Base-by-base conservation (phyloP, 2,888 invertebrate species). In the Lissonota sp. region DNA sequence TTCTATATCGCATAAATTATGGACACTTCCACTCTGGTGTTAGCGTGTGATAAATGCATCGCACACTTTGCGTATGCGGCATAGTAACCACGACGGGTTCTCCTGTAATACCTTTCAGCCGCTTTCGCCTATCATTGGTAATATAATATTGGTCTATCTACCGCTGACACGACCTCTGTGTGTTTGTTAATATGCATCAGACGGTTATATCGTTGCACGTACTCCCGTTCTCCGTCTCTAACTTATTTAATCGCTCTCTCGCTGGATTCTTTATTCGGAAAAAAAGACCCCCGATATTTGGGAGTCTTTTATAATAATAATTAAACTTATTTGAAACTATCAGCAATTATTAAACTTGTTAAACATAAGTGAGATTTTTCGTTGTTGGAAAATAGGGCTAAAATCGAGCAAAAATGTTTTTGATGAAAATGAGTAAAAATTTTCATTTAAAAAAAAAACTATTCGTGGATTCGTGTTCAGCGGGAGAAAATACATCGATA, bases 1-100 rank as follows among this genome's bases (percentile, higher is more conserved):
- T 26, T 84, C 72, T 63, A 74, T 75, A 75, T 79, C 60, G 83
- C 81, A 85, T 85, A 86, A 87, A 88, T 87, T 88, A 87, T 87
- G 83, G 83, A 83, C 78, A 71, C 14, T 14, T 44, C 44, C 62
- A 44, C 53, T 44, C 60, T 49, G 49, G 39, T 40, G 26, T 51
- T 16, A 53, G 67, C 53, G 82, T 83, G 79, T 76, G 84, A 86
- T 84, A 84, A 86, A 88, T 84, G 84, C 80, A 81, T 82, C 80
- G 63, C 71, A 79, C 72, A 83, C 71, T 72, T 55, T 53, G 58
- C 75, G 69, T 46, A 26, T 39, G 12, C 57, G 46, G 70, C 10
- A 5, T 64, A 55, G 51, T 66, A 66, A 57, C 12, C 16, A 51
- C 67, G 58, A 51, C 67, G 58, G 66, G 57, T 75, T 40, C 66